Base-by-base conservation (phyloP, 2,113 vertebrate genomes). In the Antigone vipio region DNA sequence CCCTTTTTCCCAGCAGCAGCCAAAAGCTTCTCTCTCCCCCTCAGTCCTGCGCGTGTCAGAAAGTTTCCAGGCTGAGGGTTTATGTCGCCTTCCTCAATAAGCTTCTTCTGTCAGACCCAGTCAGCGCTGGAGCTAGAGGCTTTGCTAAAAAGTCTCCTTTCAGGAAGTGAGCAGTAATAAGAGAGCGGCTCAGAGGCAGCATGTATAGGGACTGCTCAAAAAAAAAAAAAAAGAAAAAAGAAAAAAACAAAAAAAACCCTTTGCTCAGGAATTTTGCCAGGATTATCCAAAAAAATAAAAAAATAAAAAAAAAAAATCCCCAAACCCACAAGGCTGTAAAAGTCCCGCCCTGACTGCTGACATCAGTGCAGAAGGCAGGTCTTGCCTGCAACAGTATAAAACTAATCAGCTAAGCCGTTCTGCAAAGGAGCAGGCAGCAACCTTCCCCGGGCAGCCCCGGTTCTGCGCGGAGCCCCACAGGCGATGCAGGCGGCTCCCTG, bases 131-230 rank as follows among this genome's bases (percentile, higher is more conserved):
- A 92, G 93, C 30, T 53, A 78, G 85, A 95, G 81, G 71, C 86
- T 96, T 91, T 89, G 92, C 95, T 96, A 49, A 96, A 88, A 94
- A 92, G 90, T 92, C 95, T 97, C 92, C 86, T 93, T 97, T 95
- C 97, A 98, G 98, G 98, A 98, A 98, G 97, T 98, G 94, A 97
- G 97, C 76, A 71, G 97, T 95, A 96, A 94, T 89, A 88, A 92
- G 96, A 93, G 94, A 95, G 96, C 94, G 4, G 96, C 95, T 97
- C 85, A 35, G 96, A 97, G 96, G 97, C 97, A 97, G 96, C 97
- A 93, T 93, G 94, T 90, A 93, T 77, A 95, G 96, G 88, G 76
- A 80, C 82, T 88, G 95, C 75, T 95, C 2, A 64, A 42, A 59
- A 49, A 60, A 62, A 63, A 50, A 38, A 23, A 24, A 40, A 50